Evolutionary conservation across 2,797 vertebrate species (phyloP).

Genomic region (Gallirallus australis): DNA sequence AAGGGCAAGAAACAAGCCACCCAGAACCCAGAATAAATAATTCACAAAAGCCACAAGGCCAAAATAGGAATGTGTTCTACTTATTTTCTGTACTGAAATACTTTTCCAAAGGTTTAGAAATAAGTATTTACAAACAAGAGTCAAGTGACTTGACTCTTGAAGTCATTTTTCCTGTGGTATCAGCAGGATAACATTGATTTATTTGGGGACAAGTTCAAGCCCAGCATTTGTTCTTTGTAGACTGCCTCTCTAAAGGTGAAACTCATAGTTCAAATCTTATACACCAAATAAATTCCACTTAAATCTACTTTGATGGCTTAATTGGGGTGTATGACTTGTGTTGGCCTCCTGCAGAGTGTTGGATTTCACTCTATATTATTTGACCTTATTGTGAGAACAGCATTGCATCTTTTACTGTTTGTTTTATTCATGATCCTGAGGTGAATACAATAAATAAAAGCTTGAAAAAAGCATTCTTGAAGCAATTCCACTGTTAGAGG

Average conservation of each 20-base stretch:
- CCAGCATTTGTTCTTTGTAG: constrained; percentile 59
- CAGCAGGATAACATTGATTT: constrained; percentile 67
- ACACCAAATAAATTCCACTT: constrained; percentile 59
- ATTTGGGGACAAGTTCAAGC: constrained; percentile 64
- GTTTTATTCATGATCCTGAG: constrained; percentile 69
- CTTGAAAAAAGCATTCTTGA: constrained; percentile 4
- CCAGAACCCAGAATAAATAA: constrained; percentile 33
- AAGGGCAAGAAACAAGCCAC: constrained; percentile 19
- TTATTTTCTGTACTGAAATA: constrained; percentile 16
- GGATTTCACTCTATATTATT: constrained; percentile 41
- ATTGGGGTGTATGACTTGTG: constrained; percentile 40
- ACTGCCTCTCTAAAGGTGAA: constrained; percentile 60
- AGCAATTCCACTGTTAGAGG: background rate
- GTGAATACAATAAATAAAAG: constrained; percentile 58
- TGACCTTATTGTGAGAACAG: constrained; percentile 45
- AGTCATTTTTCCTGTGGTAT: constrained; percentile 50
- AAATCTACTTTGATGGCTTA: constrained; percentile 68
- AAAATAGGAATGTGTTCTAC: background rate
- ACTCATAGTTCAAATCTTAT: constrained; percentile 55
- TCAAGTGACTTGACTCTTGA: constrained; percentile 28
- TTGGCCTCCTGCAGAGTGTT: constrained; percentile 18
- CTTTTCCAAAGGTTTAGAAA: constrained; percentile 37
- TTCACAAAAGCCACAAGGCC: constrained; percentile 37
- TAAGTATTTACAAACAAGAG: constrained; percentile 62
- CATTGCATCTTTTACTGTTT: constrained; percentile 41